These are phyloP conservation scores for Thaumatotibia leucotreta DNA, from an alignment of 1,140 invertebrate genomes.

Conservation along the genomic window DNA sequence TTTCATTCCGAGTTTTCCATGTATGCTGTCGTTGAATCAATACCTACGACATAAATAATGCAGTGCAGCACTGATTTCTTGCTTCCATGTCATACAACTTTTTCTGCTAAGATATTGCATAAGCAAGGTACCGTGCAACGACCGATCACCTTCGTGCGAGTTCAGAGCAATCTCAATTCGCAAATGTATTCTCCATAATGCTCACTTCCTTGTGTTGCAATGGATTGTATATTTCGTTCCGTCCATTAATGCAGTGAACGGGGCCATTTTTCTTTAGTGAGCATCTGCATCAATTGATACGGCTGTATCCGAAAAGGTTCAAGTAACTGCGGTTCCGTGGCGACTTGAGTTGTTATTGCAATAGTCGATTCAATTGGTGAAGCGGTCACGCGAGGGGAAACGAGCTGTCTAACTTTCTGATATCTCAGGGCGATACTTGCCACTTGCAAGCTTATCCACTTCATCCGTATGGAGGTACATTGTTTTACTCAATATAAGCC, in stretches of 20 bases:
- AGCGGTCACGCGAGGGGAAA: conserved; percentile 37
- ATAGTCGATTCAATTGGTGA: conserved; percentile 24
- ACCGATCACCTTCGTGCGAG: neutral
- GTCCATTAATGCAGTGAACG: neutral
- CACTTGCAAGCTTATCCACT: neutral
- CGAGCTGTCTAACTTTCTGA: conserved; percentile 27
- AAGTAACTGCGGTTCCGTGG: conserved; percentile 11
- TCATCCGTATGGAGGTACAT: neutral
- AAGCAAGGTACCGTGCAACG: neutral
- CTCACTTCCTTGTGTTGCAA: conserved; percentile 3
- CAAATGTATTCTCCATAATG: neutral
- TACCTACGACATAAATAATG: neutral
- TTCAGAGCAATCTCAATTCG: neutral
- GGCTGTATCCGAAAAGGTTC: neutral
- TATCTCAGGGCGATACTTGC: conserved; percentile 16
- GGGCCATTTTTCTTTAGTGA: conserved; percentile 7
- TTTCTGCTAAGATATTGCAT: conserved; percentile 1
- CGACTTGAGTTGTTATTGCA: conserved; percentile 25
- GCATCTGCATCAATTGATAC: neutral
- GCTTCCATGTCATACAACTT: neutral
- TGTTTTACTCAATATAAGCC: neutral
- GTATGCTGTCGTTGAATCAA: neutral
- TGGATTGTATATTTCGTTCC: neutral
- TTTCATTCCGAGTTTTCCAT: neutral
- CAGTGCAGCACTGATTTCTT: neutral